Percentiles rank a stretch among this genome's conserved stretches.
These are phyloP conservation scores for Danio aesculapii DNA, from an alignment of 2,797 vertebrate species.

Conservation along the genomic window DNA sequence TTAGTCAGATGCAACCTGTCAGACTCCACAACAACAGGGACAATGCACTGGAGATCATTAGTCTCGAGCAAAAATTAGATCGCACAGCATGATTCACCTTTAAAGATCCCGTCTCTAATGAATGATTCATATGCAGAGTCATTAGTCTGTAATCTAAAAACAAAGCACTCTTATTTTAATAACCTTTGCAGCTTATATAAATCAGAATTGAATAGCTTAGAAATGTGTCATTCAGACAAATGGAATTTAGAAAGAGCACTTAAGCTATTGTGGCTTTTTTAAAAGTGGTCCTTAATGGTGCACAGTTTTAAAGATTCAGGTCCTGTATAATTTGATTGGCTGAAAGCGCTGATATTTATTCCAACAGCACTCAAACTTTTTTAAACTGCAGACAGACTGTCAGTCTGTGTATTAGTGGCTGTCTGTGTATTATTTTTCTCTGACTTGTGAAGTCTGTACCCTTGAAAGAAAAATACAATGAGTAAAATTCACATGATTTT, in stretches of 20 bases:
- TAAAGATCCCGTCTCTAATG: conserved; percentile 44
- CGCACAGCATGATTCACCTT: conserved; percentile 37
- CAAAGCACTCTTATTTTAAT: conserved; percentile 25
- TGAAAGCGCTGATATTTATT: neutral
- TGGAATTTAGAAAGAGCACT: neutral
- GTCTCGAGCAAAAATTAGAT: conserved; percentile 35
- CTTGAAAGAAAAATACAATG: no score
- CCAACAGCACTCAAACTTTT: neutral
- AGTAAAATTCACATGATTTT: no score
- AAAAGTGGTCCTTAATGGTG: conserved; percentile 9
- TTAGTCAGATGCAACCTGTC: conserved; percentile 34
- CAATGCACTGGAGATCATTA: conserved; percentile 45
- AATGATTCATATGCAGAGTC: conserved; percentile 43
- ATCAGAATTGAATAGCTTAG: conserved; percentile 4
- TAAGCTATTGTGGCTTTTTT: neutral
- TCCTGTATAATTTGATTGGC: neutral
- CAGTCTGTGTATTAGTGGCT: neutral
- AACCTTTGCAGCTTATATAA: conserved; percentile 3
- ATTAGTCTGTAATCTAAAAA: conserved; percentile 41
- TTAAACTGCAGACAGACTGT: neutral
- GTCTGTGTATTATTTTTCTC: neutral
- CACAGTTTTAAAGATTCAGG: neutral
- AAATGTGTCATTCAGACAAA: conserved; percentile 10
- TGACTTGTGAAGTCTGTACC: neutral
- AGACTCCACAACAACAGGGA: conserved; percentile 24